A percentile compares a stretch with the other conserved stretches of the same genome.
These are phyloP conservation scores for Nothoprocta pentlandii DNA, from an alignment of 2,113 vertebrate species.

Conservation along the genomic window DNA sequence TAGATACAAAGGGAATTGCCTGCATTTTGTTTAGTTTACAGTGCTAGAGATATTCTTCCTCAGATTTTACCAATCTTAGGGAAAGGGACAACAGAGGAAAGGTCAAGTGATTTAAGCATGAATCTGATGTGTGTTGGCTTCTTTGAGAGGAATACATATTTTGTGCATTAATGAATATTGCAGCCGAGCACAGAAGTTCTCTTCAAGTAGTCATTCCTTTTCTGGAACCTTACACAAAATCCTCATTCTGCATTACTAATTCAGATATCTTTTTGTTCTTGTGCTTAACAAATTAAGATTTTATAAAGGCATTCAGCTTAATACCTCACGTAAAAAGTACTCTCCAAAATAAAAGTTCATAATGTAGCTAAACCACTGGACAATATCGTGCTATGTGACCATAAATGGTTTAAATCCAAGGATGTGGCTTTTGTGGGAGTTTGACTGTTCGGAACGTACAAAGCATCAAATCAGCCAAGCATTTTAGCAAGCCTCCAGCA, in stretches of 20 bases:
- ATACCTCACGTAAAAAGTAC: not conserved
- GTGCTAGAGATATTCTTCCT: not conserved
- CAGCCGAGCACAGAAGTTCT: not conserved
- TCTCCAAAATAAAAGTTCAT: not conserved
- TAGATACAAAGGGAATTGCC: not conserved
- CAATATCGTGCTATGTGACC: not conserved
- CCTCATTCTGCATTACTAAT: not conserved
- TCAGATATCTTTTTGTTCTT: not conserved
- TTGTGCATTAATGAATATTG: not conserved
- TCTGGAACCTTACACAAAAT: not conserved
- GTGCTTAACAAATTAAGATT: not conserved
- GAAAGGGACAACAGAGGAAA: not conserved
- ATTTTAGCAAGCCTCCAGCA: not conserved
- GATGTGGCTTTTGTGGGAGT: not conserved
- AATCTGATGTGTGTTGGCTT: not conserved
- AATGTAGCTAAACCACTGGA: not conserved
- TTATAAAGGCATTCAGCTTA: not conserved
- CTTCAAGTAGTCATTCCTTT: not conserved
- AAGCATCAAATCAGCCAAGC: not conserved
- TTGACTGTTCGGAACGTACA: not conserved
- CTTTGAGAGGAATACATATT: not conserved
- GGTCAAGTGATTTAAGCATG: not conserved
- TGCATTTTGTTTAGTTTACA: accelerated
- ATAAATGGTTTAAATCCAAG: not conserved
- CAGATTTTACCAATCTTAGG: not conserved